Base-by-base conservation (phyloP, 2,888 invertebrate species). In the Cataglyphis livida region DNA sequence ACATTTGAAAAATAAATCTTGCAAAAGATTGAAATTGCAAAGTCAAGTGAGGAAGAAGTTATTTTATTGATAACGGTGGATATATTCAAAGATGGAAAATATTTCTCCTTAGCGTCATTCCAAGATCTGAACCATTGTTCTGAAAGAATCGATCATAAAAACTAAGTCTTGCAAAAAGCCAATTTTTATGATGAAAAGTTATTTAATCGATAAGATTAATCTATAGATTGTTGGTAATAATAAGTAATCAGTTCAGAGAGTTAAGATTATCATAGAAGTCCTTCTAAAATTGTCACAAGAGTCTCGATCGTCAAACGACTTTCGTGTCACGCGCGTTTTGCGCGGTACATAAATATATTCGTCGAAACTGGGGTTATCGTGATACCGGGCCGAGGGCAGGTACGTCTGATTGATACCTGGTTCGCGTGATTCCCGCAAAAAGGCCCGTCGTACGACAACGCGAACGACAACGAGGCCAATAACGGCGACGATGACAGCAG, bases 401-500 rank as follows among this genome's bases (percentile, higher is more conserved):
- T 81, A 48, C 61, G 81, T 85, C 93, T 93, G 93, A 93, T 93
- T 93, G 93, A 93, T 93, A 93, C 87, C 87, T 86, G 84, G 85
- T 92, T 93, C 91, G 93, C 93, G 93, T 93, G 93, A 92, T 90
- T 85, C 86, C 87, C 70, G 82, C 82, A 88, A 91, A 93, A 90
- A 90, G 90, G 74, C 38, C 57, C 78, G 84, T 54, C 21, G 51
- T 83, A 54, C 79, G 75, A 61, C 64, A 44, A 87, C 78, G 76
- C 10, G 48, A 64, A 70, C 71, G 84, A 70, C 75, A 66, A 81
- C 81, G 70, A 78, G 64, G 57, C 71, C 35, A 61, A 85, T 62
- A 71, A 59, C 78, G 48, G 54, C 75, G 44, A 57, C 57, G 66
- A 82, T 76, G 59, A 81, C 76, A 74, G 65, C 64, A 35, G 38